phyloP scores from a whole-genome alignment of 2,888 invertebrate genomes.

The Aromia moschata region DNA sequence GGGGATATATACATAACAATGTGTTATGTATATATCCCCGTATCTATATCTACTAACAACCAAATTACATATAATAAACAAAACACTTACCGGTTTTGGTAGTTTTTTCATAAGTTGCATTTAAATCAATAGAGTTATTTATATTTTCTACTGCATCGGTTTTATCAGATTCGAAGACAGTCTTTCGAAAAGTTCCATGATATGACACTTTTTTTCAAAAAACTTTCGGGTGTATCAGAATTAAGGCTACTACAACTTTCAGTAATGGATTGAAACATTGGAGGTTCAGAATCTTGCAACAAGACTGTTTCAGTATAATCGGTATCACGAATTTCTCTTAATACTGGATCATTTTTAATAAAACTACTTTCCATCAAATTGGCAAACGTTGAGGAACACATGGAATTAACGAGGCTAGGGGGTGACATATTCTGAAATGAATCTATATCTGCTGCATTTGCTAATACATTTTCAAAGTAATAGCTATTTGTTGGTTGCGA shows the following conservation, averaged over 20 bases:
- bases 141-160: slow-evolving; percentile 5
- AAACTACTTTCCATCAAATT: slow-evolving; percentile 62
- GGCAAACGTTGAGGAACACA: slow-evolving; percentile 62
- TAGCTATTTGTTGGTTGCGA: slow-evolving; percentile 54
- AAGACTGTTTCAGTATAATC: slow-evolving; percentile 56
- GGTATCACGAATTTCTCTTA: slow-evolving; percentile 60
- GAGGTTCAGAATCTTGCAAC: slow-evolving; percentile 56
- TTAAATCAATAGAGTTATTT: slow-evolving; percentile 11
- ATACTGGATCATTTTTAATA: slow-evolving; percentile 60
- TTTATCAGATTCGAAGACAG: slow-evolving; percentile 28
- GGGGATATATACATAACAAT: too few species aligned
- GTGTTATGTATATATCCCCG: too few species aligned
- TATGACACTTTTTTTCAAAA: slow-evolving; percentile 53
- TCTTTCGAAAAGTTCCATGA: slow-evolving; percentile 44
- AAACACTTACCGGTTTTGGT: slow-evolving; percentile 26
- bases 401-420: slow-evolving; percentile 70
- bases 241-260: slow-evolving; percentile 59
- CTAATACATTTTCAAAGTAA: slow-evolving; percentile 58
- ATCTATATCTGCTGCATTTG: slow-evolving; percentile 64
- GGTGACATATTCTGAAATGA: slow-evolving; percentile 65
- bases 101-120: slow-evolving; percentile 25
- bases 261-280: slow-evolving; percentile 57
- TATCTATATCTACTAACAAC: too few species aligned
- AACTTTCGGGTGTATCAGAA: slow-evolving; percentile 58
- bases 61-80: too few species aligned